Evolutionary conservation across 1,140 invertebrate species (phyloP), one percentile per base, ranked within the genome.

Genomic region (Homalodisca vitripennis): DNA sequence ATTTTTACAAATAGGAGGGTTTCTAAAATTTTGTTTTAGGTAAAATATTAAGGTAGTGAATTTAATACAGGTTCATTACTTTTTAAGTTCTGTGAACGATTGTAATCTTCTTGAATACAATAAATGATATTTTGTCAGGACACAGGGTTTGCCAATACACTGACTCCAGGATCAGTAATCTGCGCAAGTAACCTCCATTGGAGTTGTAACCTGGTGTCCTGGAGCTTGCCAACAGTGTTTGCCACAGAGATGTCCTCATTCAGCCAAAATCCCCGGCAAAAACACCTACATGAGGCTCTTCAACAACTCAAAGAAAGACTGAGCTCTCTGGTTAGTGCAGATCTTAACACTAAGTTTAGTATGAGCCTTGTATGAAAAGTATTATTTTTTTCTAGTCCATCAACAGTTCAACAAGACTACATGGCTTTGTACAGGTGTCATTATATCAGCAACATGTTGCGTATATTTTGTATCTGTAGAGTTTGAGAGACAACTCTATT

Each of bases 231-330:
- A 10, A 74, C 77, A 1, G 77, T 77, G 3, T 83, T 80, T 75
- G 82, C 78, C 22, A 79, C 78, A 24, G 81, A 83, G 30, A 77
- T 77, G 64, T 80, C 78, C n/a, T 67, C 71, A 20, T 82, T 84
- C 60, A 80, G 79, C 32, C 51, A 68, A 2, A 29, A 67, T 17
- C 55, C 72, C 57, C 60, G 32, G 3, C 53, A 53, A 27, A 20
- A 26, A 13, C 57, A 72, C 51, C 51, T 72, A 26, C 22, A 27
- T 22, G 27, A 60, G 55, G 55, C 55, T 6, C 14, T 60, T 3
- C 6, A 13, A 3, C 24, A 60, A 2, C n/a, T 60, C 22, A 13
- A 24, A 13, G 2, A 10, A 12, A 13, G n/a, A 26, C 2, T 60
- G 6, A 22, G 29, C 3, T 53, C 48, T 14, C 22, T 53, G 48